Evolutionary conservation across 2,888 invertebrate genomes (phyloP).

Genomic region (Schizaphis graminum): DNA sequence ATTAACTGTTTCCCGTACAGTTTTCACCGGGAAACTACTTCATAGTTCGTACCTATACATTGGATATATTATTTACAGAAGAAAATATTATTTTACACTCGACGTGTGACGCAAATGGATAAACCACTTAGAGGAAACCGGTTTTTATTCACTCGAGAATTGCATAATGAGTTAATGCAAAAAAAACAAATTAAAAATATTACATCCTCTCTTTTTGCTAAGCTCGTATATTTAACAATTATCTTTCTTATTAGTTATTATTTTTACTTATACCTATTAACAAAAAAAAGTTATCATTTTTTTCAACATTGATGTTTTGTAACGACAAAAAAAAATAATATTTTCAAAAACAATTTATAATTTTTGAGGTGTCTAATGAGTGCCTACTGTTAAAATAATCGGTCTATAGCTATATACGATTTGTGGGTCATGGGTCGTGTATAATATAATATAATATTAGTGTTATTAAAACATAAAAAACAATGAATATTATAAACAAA

Average conservation of each 20-base stretch:
- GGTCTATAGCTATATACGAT: background rate
- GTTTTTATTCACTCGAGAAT: background rate
- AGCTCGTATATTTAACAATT: background rate
- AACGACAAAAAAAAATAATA: background rate
- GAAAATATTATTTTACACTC: background rate
- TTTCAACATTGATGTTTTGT: background rate
- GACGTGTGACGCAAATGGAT: background rate
- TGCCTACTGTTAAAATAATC: no score
- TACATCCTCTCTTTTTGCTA: background rate
- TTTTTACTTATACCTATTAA: background rate
- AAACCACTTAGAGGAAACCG: background rate
- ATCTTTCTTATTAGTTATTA: background rate
- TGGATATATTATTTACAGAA: background rate
- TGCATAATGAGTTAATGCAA: background rate
- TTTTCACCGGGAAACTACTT: background rate
- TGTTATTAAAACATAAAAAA: background rate
- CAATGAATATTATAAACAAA: background rate
- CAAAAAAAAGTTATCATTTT: background rate
- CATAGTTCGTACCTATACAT: background rate
- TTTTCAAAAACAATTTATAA: background rate
- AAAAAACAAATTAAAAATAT: background rate
- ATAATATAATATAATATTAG: background rate
- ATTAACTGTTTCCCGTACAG: background rate
- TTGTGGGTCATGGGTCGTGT: background rate
- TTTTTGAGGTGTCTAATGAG: no score